Evolutionary conservation across 2,888 invertebrate species (phyloP), one percentile per base, ranked within the genome.

Genomic region (Cremastinae sp.): DNA sequence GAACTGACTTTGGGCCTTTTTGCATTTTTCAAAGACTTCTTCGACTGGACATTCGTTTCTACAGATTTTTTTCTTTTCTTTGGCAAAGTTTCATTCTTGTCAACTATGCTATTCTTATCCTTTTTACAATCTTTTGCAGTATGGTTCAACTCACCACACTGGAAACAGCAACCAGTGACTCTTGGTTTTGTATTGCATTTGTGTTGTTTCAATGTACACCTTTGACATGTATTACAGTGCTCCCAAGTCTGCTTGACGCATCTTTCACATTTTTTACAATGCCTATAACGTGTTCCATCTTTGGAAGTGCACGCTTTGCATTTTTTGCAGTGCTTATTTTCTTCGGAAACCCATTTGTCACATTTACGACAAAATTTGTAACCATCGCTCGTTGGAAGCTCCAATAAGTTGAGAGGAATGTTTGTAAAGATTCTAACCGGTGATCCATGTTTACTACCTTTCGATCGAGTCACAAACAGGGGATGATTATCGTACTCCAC

Each of bases 391-490:
- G 87, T 88, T 79, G 92, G 95, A 86, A 90, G 91, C 84, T 84
- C 78, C 38, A 93, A 84, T 62, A 84, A 59, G 47, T 87, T 86
- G 2, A 90, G 84, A 0, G 93, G 91, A 16, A 97, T 90, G 89
- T 97, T 97, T 0, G 97, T 97, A 85, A 96, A 98, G 81, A 98
- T 93, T 10, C 98, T 92, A 0, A 97, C 95, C 0, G 97, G 96
- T 0, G 97, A 97, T 0, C 96, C 96, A 28, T 93, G 91, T 20
- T 95, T 95, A 18, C 93, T 92, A 18, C 92, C 92, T 58, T 90
- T 91, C 38, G 91, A 90, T 0, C 89, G 90, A 79, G 92, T 92
- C 81, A 93, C 91, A 89, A 95, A 96, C 81, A 94, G 91, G 51
- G 92, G 92, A 90, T 96, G 96, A 90, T 96, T 96, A 64, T 93